Base-by-base conservation (phyloP, 2,888 invertebrate genomes). In the Yponomeuta sedellus region DNA sequence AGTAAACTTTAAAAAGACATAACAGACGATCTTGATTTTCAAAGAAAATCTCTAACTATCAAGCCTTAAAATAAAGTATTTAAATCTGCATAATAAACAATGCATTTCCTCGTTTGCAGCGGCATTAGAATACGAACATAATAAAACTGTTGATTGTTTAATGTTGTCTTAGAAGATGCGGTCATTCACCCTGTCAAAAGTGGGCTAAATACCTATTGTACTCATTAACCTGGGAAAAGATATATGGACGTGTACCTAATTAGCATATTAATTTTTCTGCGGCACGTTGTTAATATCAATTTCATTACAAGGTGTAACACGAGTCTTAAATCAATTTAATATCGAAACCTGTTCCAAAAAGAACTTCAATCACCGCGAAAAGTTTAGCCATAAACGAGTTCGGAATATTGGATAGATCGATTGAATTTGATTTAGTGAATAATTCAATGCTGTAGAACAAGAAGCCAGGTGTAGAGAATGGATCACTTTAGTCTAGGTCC, bases 111-210 rank as follows among this genome's bases (percentile, higher is more conserved):
- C 44, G 4, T 69, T 65, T 67, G 25, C 61, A 2, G 25, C 20
- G 16, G 20, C 61, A 64, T 66, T 67, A 66, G 39, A 66, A 34
- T 61, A 63, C 52, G 25, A 52, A 52, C 39, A 52, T 58, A 56
- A 64, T 57, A 19, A n/a, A n/a, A n/a, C 5, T 25, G 65, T 62
- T 71, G 63, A 72, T 74, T 72, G 75, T 74, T 73, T 72, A 73
- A 68, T 69, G 66, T 73, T 66, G 74, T 73, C 71, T 70, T 67
- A 75, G 74, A 74, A 72, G 68, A 28, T 22, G 69, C 72, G 81
- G 79, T 77, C 74, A 78, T 70, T 75, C 78, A 81, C 76, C 81
- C 74, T 72, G 66, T 66, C 58, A 62, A 19, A 58, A 56, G 61
- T 56, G 64, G 52, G 56, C 56, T 52, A 52, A 52, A 64, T 52